phyloP scores from a whole-genome alignment of 2,113 vertebrate species.

The Megaceryle torquata region DNA sequence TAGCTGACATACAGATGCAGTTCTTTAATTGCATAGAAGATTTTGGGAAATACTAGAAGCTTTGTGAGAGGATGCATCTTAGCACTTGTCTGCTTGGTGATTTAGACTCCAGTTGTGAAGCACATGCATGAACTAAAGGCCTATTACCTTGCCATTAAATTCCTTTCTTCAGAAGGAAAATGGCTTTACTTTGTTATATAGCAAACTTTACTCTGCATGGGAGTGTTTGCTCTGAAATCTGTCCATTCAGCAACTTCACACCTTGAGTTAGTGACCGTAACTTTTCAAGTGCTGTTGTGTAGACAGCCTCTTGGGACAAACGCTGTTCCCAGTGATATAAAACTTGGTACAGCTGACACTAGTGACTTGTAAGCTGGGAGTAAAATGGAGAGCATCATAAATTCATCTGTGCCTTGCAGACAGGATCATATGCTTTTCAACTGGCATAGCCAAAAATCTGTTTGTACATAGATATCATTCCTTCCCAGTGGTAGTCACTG shows the following conservation, averaged over 20 bases:
- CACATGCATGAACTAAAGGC: background rate
- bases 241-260: accelerated
- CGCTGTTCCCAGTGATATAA: background rate
- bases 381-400: conserved; percentile 37
- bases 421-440: conserved; percentile 63
- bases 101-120: background rate
- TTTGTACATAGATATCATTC: conserved; percentile 63
- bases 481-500: conserved; percentile 49
- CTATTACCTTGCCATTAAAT: background rate
- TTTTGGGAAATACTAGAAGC: background rate
- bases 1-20: background rate
- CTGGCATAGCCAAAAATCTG: conserved; percentile 49
- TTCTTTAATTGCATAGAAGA: background rate
- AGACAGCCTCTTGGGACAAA: background rate
- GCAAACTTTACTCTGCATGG: background rate
- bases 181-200: background rate
- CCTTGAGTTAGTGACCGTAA: background rate
- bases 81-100: background rate
- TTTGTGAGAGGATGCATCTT: background rate
- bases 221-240: background rate
- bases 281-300: background rate
- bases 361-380: conserved; percentile 11
- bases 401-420: conserved; percentile 19
- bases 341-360: conserved; percentile 15
- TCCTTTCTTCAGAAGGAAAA: background rate